Conservation (phyloP, 2,797 vertebrate species). For the Sebastes vulpes region DNA sequence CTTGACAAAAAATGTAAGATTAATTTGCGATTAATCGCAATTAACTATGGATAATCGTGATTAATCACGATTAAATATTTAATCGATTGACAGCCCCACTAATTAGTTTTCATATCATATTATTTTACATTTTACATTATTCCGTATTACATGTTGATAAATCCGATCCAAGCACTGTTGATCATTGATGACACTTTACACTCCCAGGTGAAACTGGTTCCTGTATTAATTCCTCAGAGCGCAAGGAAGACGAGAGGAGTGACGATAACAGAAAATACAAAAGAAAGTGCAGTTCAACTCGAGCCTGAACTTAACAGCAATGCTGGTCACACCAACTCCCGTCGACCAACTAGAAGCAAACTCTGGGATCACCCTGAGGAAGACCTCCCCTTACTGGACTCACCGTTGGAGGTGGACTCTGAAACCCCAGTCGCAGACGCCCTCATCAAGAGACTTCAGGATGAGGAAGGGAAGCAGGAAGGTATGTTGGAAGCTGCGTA, state of each 20-base stretch:
- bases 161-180: background rate
- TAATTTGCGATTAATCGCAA: too few species aligned
- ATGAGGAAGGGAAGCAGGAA: constrained; percentile 71
- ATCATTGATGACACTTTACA: constrained; percentile 11
- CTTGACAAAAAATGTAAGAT: too few species aligned
- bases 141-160: background rate
- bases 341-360: constrained; percentile 63
- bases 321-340: constrained; percentile 23
- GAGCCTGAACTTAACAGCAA: constrained; percentile 26
- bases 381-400: constrained; percentile 73
- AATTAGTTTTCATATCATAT: background rate
- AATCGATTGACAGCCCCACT: too few species aligned
- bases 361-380: constrained; percentile 79
- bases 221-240: constrained; percentile 75
- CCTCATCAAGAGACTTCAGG: constrained; percentile 82
- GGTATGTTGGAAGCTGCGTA: constrained; percentile 8
- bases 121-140: background rate
- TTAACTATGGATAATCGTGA: too few species aligned
- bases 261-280: constrained; percentile 6
- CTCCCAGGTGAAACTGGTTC: constrained; percentile 54
- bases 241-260: constrained; percentile 65
- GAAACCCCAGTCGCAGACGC: constrained; percentile 76
- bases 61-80: too few species aligned
- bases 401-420: constrained; percentile 71
- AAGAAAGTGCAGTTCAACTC: background rate